Evolutionary conservation across 2,888 invertebrate genomes (phyloP), one percentile per base, ranked within the genome.

Genomic region (Papilio elwesi): DNA sequence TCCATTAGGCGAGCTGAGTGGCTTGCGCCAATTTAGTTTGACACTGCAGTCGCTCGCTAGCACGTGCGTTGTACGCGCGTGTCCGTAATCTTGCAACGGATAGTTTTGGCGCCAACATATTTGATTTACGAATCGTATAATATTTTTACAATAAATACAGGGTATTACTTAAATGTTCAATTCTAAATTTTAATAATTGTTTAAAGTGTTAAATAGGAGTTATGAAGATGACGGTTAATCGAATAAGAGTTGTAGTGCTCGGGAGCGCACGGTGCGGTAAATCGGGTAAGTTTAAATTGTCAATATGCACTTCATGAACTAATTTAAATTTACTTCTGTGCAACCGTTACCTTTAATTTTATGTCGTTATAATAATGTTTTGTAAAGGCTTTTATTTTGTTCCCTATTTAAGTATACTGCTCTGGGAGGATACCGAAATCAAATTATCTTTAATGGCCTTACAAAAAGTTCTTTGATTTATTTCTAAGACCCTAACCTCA

Each of bases 191-290:
- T 70, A 26, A 13, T 52, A 55, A 82, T 83, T 86, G 88, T 83
- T 78, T 77, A 83, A 9, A 62, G 59, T 62, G 90, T 87, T 85
- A 76, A 78, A 79, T 75, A 83, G 85, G 83, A 89, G 85, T 81
- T 80, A 93, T 92, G 92, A 96, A 96, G 96, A 96, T 96, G 93
- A 96, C 96, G 91, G 95, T 96, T 85, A 96, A 96, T 94, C 95
- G 96, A 94, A 96, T 96, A 92, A 95, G 96, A 92, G 96, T 96
- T 83, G 96, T 96, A 89, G 96, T 96, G 87, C 95, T 96, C 83
- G 96, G 96, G 83, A 95, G 96, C 91, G 94, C 96, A 82, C 94
- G 95, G 84, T 96, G 96, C 88, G 96, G 96, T 87, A 96, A 96
- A 93, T 96, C 96, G 83, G 96, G 96, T 96, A 90, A 95, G 95